phyloP scores from a whole-genome alignment of 2,113 vertebrate genomes.

The Alligator mississippiensis region DNA sequence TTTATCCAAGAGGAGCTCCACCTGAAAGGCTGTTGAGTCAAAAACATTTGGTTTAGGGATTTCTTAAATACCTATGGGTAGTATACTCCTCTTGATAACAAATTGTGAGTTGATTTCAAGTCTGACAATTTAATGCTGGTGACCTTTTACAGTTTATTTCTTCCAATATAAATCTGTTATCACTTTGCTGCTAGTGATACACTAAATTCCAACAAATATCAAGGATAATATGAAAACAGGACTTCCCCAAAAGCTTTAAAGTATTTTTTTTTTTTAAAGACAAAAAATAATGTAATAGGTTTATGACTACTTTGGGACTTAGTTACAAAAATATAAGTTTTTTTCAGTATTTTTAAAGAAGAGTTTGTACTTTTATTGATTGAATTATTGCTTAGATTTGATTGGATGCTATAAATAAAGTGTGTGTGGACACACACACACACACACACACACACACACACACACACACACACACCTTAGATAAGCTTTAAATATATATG shows the following conservation, averaged over 20 bases:
- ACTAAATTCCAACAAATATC: not conserved
- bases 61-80: not conserved
- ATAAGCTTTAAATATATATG: no score
- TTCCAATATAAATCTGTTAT: not conserved
- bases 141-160: not conserved
- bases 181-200: not conserved
- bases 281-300: not conserved
- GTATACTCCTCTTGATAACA: not conserved
- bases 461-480: no score
- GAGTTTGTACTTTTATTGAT: not conserved
- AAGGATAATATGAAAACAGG: not conserved
- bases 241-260: not conserved
- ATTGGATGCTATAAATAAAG: not conserved
- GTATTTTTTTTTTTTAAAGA: not conserved
- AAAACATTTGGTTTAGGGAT: conserved; percentile 37
- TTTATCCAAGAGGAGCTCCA: conserved; percentile 93
- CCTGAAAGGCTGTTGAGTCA: conserved; percentile 86
- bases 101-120: not conserved
- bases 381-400: not conserved
- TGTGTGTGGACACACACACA: no score
- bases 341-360: not conserved
- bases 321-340: not conserved
- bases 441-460: no score
- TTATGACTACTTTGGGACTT: not conserved
- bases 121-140: not conserved